These are phyloP conservation scores for Drosophila littoralis DNA, from an alignment of 1,140 invertebrate genomes.

Conservation along the genomic window DNA sequence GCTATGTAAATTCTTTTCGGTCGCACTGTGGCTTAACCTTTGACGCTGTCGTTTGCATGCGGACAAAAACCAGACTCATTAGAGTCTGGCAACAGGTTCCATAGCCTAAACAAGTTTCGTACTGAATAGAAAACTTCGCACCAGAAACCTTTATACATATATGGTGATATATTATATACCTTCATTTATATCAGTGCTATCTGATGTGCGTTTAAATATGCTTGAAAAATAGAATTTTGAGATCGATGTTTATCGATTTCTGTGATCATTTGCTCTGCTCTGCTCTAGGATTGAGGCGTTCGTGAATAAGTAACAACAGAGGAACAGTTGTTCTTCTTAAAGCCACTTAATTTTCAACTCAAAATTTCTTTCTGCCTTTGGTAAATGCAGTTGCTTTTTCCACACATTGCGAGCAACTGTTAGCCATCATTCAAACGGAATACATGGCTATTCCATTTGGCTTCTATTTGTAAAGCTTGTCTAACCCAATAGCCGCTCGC, in stretches of 20 bases:
- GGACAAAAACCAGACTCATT: conserved; percentile 16
- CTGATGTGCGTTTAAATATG: too few relatives aligned
- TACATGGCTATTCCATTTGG: conserved; percentile 53
- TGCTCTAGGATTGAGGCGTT: too few relatives aligned
- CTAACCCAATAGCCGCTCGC: not conserved
- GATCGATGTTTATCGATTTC: too few relatives aligned
- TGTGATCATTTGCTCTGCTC: too few relatives aligned
- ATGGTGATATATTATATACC: not conserved
- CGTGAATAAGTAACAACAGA: too few relatives aligned
- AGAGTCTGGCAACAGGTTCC: conserved; percentile 36
- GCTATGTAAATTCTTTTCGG: conserved; percentile 49
- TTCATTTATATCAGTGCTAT: too few relatives aligned
- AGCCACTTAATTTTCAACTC: too few relatives aligned
- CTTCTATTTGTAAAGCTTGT: conserved; percentile 42
- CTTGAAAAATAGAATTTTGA: too few relatives aligned
- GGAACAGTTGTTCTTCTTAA: too few relatives aligned
- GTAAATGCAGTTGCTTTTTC: not conserved
- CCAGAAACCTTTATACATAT: too few relatives aligned
- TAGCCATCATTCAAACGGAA: not conserved
- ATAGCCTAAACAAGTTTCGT: not conserved
- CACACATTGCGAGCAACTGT: not conserved
- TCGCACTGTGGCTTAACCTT: conserved; percentile 37
- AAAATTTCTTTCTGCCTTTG: not conserved
- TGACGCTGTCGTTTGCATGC: conserved; percentile 14
- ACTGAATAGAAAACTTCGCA: not conserved